Base-by-base conservation (phyloP, 2,113 vertebrate species). In the Neomonachus schauinslandi region DNA sequence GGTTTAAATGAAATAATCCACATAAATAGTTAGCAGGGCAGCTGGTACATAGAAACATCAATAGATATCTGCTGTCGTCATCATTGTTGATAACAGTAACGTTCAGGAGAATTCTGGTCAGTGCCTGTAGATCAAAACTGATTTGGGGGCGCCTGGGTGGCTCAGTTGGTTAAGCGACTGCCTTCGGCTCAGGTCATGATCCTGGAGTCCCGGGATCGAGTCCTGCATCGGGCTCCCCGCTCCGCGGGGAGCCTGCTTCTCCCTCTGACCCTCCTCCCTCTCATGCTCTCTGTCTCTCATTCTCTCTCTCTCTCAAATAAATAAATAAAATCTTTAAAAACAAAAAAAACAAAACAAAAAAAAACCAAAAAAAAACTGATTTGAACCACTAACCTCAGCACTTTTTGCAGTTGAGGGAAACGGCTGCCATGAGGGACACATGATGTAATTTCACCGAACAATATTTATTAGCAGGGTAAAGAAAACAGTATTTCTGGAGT, bases 401-500 rank as follows among this genome's bases (percentile, higher is more conserved):
- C 31, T 87, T 82, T 57, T 39, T 83, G 13, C n/a, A 61, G 76
- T 69, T 59, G 59, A 86, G 49, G 72, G 53, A 95, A 98, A 96
- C 15, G 16, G 91, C 95, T 90, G 55, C 33, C 26, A 9, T 49
- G 88, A 92, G 84, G 24, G 24, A 94, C 28, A 74, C 53, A 81
- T 72, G 72, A 98, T 97, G 91, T 82, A 96, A 94, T 96, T 96
- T 96, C 81, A 36, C 39, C 65, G 0, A 51, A 97, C 51, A 74
- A 39, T 80, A 85, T 85, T 97, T 98, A 96, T 98, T 98, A 98
- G 77, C 83, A 94, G 71, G 15, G 36, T 55, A 65, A 94, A 98
- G 87, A 92, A 98, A 98, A 96, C n/a, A 95, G 91, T 98, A 97
- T 98, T 97, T 98, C n/a, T 93, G 49, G 69, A 92, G 49, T 13